A percentile compares a stretch with the other conserved stretches of the same genome.
phyloP scores from a whole-genome alignment of 64 coral and sea anemone species.

The Exaiptasia diaphana region DNA sequence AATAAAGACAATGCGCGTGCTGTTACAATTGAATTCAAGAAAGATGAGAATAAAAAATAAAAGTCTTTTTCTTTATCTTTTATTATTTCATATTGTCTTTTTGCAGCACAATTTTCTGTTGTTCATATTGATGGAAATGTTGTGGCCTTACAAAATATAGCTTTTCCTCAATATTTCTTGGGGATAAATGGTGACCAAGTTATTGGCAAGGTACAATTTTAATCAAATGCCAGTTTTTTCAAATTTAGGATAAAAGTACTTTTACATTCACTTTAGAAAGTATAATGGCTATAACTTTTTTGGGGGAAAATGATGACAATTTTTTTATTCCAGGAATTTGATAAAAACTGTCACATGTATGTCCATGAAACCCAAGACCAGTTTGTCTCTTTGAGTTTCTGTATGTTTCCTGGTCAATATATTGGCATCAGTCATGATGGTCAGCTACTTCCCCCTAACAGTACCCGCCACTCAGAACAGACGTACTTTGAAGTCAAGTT shows the following conservation, averaged over 20 bases:
- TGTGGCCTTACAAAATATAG: slow-evolving; percentile 27
- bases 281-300: neutral
- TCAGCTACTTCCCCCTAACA: neutral
- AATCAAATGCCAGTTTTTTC: neutral
- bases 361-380: slow-evolving; percentile 60
- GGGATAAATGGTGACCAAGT: slow-evolving; percentile 25
- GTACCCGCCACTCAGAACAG: slow-evolving; percentile 8
- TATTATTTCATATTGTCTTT: too few relatives aligned
- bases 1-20: too few relatives aligned
- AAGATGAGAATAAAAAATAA: too few relatives aligned
- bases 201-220: slow-evolving; percentile 32
- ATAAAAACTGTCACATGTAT: slow-evolving; percentile 63
- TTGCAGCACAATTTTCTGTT: slow-evolving; percentile 53
- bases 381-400: slow-evolving; percentile 36
- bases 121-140: slow-evolving; percentile 58
- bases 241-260: neutral
- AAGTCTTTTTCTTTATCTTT: neutral
- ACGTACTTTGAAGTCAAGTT: slow-evolving; percentile 62
- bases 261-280: neutral
- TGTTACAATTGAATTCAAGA: too few relatives aligned
- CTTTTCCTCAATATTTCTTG: slow-evolving; percentile 41
- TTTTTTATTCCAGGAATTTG: slow-evolving; percentile 21
- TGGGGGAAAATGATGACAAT: too few relatives aligned
- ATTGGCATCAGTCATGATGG: slow-evolving; percentile 33
- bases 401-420: slow-evolving; percentile 54